Evolutionary conservation across 2,113 vertebrate species (phyloP).

Genomic region (Callospermophilus lateralis): DNA sequence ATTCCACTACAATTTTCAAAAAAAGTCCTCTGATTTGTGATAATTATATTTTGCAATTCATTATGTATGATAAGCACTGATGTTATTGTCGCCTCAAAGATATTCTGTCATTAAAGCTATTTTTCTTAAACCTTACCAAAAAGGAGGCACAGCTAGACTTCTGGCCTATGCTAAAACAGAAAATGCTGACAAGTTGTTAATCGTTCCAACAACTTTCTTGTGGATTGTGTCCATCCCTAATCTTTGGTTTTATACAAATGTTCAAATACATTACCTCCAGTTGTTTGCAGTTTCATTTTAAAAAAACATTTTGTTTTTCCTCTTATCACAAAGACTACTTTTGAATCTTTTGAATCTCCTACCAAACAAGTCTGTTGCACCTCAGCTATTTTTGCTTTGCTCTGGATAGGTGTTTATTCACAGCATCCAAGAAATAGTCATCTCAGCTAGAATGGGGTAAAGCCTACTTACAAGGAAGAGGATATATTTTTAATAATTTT

Average conservation of each 20-base stretch:
- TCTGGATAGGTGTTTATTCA: not conserved
- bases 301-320: slow-evolving; percentile 18
- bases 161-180: not conserved
- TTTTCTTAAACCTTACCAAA: slow-evolving; percentile 42
- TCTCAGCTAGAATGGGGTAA: not conserved
- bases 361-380: not conserved
- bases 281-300: slow-evolving; percentile 41
- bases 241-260: slow-evolving; percentile 51
- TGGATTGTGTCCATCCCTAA: not conserved
- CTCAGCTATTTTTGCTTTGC: slow-evolving; percentile 23
- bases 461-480: not conserved
- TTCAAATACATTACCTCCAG: not conserved
- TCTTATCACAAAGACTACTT: not conserved
- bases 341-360: slow-evolving; percentile 22
- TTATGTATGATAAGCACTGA: not conserved
- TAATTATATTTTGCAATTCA: slow-evolving; percentile 23
- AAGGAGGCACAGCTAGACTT: not conserved
- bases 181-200: slow-evolving; percentile 60
- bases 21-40: not conserved
- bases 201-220: slow-evolving; percentile 20
- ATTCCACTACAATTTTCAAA: not conserved
- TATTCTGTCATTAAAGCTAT: not conserved
- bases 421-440: not conserved
- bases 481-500: not conserved
- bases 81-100: not conserved